Conservation (phyloP, 2,888 invertebrate genomes). For the Sipha maydis region DNA sequence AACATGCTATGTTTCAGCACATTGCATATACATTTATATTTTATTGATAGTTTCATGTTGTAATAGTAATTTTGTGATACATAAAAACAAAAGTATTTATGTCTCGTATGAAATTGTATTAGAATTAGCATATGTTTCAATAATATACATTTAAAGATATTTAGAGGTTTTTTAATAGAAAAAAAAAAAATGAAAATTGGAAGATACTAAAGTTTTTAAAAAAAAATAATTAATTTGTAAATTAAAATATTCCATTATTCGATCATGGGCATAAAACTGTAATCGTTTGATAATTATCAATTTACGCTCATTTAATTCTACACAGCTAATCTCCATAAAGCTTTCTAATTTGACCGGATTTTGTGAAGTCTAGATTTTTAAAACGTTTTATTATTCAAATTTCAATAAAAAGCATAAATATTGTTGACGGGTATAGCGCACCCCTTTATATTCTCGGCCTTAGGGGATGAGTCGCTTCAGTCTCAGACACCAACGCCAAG, state of each 20-base stretch:
- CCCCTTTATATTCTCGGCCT: background rate
- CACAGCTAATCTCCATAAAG: background rate
- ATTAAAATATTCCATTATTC: background rate
- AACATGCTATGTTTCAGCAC: no score
- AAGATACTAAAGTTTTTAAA: background rate
- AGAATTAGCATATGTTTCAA: no score
- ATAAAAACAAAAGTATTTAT: no score
- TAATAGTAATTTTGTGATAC: no score
- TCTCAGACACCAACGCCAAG: background rate
- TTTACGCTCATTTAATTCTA: background rate
- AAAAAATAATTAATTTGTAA: background rate
- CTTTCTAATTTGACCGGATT: background rate
- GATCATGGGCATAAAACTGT: background rate
- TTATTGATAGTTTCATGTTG: no score
- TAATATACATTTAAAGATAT: no score
- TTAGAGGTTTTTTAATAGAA: no score
- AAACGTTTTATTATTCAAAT: constrained; percentile 22
- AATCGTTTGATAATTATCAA: background rate
- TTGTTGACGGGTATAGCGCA: no score
- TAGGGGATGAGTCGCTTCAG: background rate
- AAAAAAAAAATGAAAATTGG: no score
- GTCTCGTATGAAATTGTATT: no score
- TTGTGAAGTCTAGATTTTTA: background rate
- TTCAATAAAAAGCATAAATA: constrained; percentile 6
- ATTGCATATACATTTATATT: no score